Percentiles rank a stretch among this genome's conserved stretches.
Conservation (phyloP, 37 sponge, comb jelly and placozoan species). For the Beroe forskalii region DNA sequence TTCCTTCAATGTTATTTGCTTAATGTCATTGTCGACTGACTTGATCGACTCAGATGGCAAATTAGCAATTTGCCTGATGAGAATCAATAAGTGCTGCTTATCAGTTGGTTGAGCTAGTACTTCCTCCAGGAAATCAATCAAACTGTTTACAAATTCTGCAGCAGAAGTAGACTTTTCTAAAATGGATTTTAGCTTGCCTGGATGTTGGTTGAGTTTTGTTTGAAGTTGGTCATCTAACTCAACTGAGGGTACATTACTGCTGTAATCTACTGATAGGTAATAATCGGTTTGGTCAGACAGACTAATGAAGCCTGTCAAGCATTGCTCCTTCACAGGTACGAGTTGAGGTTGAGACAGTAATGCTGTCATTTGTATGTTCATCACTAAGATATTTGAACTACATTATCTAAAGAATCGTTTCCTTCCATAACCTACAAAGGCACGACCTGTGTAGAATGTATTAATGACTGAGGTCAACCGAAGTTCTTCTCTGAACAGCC, state of each 20-base stretch:
- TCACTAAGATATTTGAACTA: too few species aligned
- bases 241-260: background rate
- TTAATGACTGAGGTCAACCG: too few species aligned
- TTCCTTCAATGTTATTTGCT: background rate
- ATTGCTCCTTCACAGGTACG: background rate
- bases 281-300: conserved; percentile 31
- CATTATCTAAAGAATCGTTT: too few species aligned
- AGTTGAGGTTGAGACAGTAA: conserved; percentile 35
- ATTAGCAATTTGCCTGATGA: conserved; percentile 37
- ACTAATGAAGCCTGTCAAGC: background rate
- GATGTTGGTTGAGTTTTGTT: background rate
- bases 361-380: too few species aligned
- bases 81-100: background rate
- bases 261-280: background rate
- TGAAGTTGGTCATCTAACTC: background rate
- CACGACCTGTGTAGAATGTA: too few species aligned
- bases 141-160: background rate
- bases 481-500: too few species aligned
- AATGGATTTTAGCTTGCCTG: background rate
- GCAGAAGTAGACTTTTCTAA: background rate
- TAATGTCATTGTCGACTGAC: conserved; percentile 1
- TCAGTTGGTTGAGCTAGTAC: background rate
- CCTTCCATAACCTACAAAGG: too few species aligned
- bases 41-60: conserved; percentile 25
- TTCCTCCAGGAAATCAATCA: conserved; percentile 28